Evolutionary conservation across 2,888 invertebrate genomes (phyloP), one percentile per base, ranked within the genome.

Genomic region (Drosophila anceps): DNA sequence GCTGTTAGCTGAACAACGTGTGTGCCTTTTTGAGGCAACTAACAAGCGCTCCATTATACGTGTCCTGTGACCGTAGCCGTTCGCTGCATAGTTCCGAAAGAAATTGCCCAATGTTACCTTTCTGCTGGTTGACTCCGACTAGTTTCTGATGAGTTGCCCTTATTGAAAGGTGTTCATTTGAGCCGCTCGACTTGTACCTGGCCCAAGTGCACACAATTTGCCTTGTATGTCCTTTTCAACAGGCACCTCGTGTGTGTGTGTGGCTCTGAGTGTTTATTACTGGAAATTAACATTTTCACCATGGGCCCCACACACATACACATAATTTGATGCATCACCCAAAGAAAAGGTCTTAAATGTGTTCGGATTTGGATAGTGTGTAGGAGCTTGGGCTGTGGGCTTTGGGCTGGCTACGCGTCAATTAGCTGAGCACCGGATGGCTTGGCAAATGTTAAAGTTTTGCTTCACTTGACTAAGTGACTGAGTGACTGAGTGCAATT

Each of bases 51-150:
- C 86, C 75, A 88, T 88, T 88, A 84, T 90, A 78, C 77, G 75
- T 90, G 76, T 80, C 82, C 84, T 83, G 74, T 77, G 84, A 84
- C 84, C 91, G 90, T 90, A 89, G 80, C 83, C 72, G 69, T 68
- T 65, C 73, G 43, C 53, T 59, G 31, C 54, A 67, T 57, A 48
- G 57, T 60, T 31, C 60, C 67, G 43, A 71, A 82, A 69, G 76
- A 77, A 82, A 80, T 84, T 71, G 69, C 41, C 69, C 73, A 74
- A 86, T 84, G 89, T 84, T 78, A 74, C 70, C 88, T 83, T 90
- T 83, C 75, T 68, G 82, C 77, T 77, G 70, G 57, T 24, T 65
- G 73, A 59, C 48, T 73, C 39, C n/a, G 59, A 66, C 57, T 50
- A 43, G 24, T 44, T 53, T 41, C 73, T 66, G 79, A 64, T 69